Percentiles rank a stretch among this genome's conserved stretches.
phyloP scores from a whole-genome alignment of 2,113 vertebrate species.

The Myocastor coypus region DNA sequence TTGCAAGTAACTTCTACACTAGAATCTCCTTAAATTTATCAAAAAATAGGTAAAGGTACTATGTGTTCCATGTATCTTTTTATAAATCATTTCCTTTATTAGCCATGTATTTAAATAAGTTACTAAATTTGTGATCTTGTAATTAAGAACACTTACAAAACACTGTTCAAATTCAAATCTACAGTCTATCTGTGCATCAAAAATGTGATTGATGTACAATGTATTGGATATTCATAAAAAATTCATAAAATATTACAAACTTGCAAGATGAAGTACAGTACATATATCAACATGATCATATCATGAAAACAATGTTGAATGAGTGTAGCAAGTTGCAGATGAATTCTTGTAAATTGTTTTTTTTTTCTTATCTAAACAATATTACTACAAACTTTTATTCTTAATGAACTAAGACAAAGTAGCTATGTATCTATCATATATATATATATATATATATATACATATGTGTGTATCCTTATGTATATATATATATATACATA shows the following conservation, averaged over 20 bases:
- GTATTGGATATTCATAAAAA: background rate
- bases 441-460: too few species aligned
- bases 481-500: too few species aligned
- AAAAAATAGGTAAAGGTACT: too few species aligned
- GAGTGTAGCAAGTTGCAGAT: background rate
- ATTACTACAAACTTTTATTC: too few species aligned
- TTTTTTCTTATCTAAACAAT: too few species aligned
- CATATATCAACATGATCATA: background rate
- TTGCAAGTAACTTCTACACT: background rate
- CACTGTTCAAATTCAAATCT: background rate
- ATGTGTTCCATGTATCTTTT: too few species aligned
- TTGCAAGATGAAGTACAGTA: background rate
- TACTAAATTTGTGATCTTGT: background rate
- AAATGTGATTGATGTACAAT: background rate
- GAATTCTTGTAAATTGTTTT: slow-evolving; percentile 26
- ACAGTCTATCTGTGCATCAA: background rate
- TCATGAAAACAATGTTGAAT: background rate
- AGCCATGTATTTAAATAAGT: background rate
- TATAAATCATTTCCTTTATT: background rate
- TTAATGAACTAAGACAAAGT: too few species aligned
- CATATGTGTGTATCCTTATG: too few species aligned
- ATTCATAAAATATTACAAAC: background rate
- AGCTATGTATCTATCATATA: too few species aligned
- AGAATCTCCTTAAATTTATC: background rate
- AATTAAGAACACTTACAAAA: slow-evolving; percentile 4